Evolutionary conservation across 2,113 vertebrate species (phyloP), one percentile per base, ranked within the genome.

Genomic region (Scophthalmus maximus): DNA sequence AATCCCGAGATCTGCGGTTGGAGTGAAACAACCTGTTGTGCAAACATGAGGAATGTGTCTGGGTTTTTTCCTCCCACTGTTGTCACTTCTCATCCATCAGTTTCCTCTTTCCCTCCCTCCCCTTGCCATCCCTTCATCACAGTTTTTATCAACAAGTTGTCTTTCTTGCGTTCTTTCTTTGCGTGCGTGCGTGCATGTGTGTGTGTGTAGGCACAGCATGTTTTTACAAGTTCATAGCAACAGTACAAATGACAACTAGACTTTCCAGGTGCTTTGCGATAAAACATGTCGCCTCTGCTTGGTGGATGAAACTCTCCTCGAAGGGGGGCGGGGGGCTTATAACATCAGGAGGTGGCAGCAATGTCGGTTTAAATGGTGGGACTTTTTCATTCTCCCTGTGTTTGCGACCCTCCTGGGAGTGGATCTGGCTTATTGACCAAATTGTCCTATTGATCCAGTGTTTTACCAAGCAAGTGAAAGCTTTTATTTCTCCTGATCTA

Each of bases 1-100:
- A n/a, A 26, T 77, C 26, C 59, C 0, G 6, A 40, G 68, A 65
- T 73, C 22, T 58, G 65, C 60, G 40, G n/a, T 26, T 5, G 1
- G 18, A 57, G n/a, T n/a, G 17, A 51, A 68, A 32, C 25, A 57
- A 42, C 65, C 56, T 62, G 36, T 81, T 74, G 68, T 73, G 56
- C 32, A 61, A 63, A 82, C 53, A 58, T 34, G 15, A 62, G 20
- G 42, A 23, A 23, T 58, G 0, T 61, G 46, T 63, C 34, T 47
- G 5, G 47, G 59, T 65, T 12, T 30, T 34, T 17, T 11, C 8
- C 57, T 27, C 27, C 26, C 34, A 4, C 56, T 44, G 7, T 52
- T 52, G 23, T 74, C 56, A 25, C 34, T 25, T 73, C 14, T 52
- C 53, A 8, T 62, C 56, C 15, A 47, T 51, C 20, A 46, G 55